A percentile compares a stretch with the other conserved stretches of the same genome.
phyloP scores from a whole-genome alignment of 1,140 invertebrate genomes.

The Saccostrea glomerata region DNA sequence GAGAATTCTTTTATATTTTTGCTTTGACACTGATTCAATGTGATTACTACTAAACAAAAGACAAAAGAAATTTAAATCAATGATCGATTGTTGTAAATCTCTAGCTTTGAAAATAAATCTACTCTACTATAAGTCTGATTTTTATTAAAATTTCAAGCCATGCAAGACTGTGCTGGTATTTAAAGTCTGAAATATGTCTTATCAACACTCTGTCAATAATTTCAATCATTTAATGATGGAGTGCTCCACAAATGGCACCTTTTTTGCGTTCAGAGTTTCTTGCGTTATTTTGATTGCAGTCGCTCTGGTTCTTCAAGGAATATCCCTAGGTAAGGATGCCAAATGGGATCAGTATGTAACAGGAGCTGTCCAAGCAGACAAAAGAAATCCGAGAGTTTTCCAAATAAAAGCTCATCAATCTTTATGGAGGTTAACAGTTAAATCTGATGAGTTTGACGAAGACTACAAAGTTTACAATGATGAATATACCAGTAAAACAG shows the following conservation, averaged over 20 bases:
- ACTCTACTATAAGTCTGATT: too few species aligned
- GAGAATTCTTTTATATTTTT: not conserved
- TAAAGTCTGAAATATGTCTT: not conserved
- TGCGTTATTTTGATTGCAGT: constrained; percentile 1
- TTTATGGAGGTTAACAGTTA: not conserved
- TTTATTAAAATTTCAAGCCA: not conserved
- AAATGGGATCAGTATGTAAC: constrained; percentile 24
- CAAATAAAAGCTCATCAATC: constrained; percentile 3
- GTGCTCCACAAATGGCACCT: not conserved
- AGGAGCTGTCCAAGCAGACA: not conserved
- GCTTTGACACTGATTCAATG: not conserved
- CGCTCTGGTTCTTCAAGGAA: not conserved
- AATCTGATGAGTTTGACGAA: not conserved
- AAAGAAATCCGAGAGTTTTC: not conserved
- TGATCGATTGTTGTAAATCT: not conserved
- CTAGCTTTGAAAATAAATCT: not conserved
- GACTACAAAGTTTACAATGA: not conserved
- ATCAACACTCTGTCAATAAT: not conserved
- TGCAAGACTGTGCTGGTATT: not conserved
- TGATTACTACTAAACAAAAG: not conserved
- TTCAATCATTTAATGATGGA: not conserved
- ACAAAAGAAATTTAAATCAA: not conserved
- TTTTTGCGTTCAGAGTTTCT: not conserved
- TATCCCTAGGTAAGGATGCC: not conserved
- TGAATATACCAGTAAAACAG: not conserved